Base-by-base conservation (phyloP, 1,140 invertebrate genomes). In the Theocolax elegans region DNA sequence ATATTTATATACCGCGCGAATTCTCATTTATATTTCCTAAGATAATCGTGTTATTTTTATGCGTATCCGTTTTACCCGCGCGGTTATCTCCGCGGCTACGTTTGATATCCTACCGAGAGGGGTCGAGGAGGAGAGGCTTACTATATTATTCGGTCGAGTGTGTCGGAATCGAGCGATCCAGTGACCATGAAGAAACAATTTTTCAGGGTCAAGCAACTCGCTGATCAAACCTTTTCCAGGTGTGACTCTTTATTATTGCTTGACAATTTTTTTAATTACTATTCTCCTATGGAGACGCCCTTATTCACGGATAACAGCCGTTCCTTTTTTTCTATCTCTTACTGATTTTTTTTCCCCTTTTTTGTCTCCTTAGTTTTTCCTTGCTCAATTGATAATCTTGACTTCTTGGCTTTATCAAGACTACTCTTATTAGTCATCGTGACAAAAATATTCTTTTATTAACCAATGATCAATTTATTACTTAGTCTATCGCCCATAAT, bases 141-240 rank as follows among this genome's bases (percentile, higher is more conserved):
- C 23, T 12, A 25, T 58, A 46, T 66, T 56, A 44, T 35, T 49
- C 53, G 19, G 9, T 46, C 51, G 51, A 31, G 38, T 67, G 40
- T 29, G 13, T 17, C 40, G 40, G 38, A 54, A 23, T 66, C 40
- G 17, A 66, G 51, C 17, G 40, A 66, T 31, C 17, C 67, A 29
- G 21, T 46, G 59, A 79, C 74, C 75, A 93, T 93, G 92, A 94
- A 94, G 89, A 95, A 94, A 86, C 93, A 95, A 85, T 94, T 95
- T 85, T 91, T 94, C 83, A 89, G 93, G 75, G 93, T 95, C 49
- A 95, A 95, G 85, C 93, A 95, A 84, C 89, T 95, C 59, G 93
- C 93, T 73, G 93, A 95, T 87, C 94, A 95, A 87, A 94, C 92
- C 68, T 93, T 95, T 86, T 92, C 93, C 80, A 93, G 92, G 93